Conservation (phyloP, 2,888 invertebrate species). For the Phortica okadai region DNA sequence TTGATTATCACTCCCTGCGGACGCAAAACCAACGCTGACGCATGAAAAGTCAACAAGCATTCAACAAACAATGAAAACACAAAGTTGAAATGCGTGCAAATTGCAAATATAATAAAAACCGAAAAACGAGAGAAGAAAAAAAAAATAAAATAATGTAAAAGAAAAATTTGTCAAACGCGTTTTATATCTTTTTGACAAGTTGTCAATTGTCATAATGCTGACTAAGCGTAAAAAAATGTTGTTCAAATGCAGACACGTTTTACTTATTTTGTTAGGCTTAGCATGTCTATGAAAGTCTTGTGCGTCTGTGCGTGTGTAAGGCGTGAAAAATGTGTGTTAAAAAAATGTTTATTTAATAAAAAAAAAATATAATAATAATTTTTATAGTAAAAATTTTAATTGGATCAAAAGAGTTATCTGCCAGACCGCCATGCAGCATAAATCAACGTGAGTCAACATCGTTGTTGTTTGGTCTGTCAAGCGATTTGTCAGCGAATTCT, state of each 20-base stretch:
- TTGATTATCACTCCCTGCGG: slow-evolving; percentile 69
- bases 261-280: too few relatives aligned
- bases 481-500: too few relatives aligned
- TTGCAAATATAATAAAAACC: slow-evolving; percentile 7
- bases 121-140: background rate
- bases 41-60: slow-evolving; percentile 52
- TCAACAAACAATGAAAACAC: background rate
- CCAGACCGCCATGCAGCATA: background rate
- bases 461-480: too few relatives aligned
- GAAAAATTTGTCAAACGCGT: slow-evolving; percentile 16
- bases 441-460: background rate
- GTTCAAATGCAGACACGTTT: background rate
- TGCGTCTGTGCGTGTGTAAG: background rate
- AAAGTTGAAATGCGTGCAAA: background rate
- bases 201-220: slow-evolving; percentile 3
- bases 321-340: background rate
- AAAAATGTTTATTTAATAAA: background rate
- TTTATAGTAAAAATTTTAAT: slow-evolving; percentile 12
- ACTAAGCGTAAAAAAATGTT: slow-evolving; percentile 18
- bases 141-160: background rate
- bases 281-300: background rate
- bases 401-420: background rate
- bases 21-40: slow-evolving; percentile 44
- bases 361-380: background rate
- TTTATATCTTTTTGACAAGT: slow-evolving; percentile 19